These are phyloP conservation scores for Glandiceps talaboti DNA, from an alignment of 53 echinoderm and acorn worm genomes.

Conservation along the genomic window DNA sequence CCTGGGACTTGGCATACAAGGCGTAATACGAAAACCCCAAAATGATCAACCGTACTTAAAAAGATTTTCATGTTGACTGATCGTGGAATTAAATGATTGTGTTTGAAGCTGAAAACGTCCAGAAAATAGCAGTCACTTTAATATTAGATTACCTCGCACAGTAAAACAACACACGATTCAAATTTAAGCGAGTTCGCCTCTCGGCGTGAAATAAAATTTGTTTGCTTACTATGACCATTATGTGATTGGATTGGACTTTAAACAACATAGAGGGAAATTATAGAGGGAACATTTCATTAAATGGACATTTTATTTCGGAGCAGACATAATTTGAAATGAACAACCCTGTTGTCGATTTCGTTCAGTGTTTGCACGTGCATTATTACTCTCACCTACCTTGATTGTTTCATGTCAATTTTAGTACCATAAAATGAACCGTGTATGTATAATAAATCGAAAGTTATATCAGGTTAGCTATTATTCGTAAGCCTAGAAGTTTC, in stretches of 20 bases:
- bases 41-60: neutral
- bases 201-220: neutral
- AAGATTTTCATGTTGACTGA: neutral
- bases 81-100: neutral
- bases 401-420: neutral
- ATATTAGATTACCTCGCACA: neutral
- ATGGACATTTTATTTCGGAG: neutral
- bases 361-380: neutral
- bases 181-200: neutral
- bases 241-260: neutral
- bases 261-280: neutral
- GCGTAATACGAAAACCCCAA: neutral
- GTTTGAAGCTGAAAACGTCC: neutral
- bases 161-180: neutral
- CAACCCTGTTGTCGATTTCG: neutral
- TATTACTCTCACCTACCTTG: neutral
- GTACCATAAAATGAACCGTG: too few species aligned
- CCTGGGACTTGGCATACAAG: neutral
- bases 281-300: neutral
- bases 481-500: too few species aligned
- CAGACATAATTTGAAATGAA: neutral
- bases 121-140: neutral
- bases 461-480: too few species aligned
- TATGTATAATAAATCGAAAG: too few species aligned
- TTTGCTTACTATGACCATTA: neutral